phyloP scores from a whole-genome alignment of 53 echinoderm and acorn worm species.

The Actinopyga echinites region DNA sequence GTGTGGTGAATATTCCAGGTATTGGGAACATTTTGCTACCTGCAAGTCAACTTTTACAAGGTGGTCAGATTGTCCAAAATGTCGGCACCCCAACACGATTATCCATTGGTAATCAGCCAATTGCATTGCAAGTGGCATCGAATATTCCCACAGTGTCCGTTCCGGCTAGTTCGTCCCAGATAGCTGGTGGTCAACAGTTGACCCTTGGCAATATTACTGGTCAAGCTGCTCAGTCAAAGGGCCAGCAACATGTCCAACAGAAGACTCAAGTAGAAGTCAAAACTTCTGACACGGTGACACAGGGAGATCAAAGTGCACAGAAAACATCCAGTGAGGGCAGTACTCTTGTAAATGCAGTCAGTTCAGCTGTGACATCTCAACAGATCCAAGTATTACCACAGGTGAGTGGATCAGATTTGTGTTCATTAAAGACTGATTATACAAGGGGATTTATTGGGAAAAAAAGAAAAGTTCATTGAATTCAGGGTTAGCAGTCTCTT shows the following conservation, averaged over 20 bases:
- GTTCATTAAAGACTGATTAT: too few relatives aligned
- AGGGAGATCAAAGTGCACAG: not conserved
- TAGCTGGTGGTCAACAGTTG: not conserved
- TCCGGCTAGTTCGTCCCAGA: constrained; percentile 4
- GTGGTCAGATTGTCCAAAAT: constrained; percentile 25
- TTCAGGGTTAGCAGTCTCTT: too few relatives aligned
- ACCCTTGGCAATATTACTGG: constrained; percentile 24
- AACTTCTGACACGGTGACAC: not conserved
- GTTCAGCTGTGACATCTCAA: not conserved
- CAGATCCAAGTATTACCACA: constrained; percentile 30
- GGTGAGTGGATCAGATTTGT: not conserved
- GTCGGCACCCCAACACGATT: constrained; percentile 48
- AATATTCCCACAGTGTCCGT: not conserved
- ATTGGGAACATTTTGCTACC: constrained; percentile 6
- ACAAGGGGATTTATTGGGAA: too few relatives aligned
- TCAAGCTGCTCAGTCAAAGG: not conserved
- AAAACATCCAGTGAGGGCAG: not conserved
- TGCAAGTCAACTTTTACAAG: constrained; percentile 16
- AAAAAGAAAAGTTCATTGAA: too few relatives aligned
- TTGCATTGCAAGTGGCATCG: constrained; percentile 78
- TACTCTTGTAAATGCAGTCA: not conserved
- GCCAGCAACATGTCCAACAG: not conserved
- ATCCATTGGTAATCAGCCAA: constrained; percentile 66
- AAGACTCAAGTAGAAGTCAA: constrained; percentile 4
- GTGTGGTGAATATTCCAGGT: constrained; percentile 25